phyloP scores from a whole-genome alignment of 2,888 invertebrate species.

The Lithophane leautieri region DNA sequence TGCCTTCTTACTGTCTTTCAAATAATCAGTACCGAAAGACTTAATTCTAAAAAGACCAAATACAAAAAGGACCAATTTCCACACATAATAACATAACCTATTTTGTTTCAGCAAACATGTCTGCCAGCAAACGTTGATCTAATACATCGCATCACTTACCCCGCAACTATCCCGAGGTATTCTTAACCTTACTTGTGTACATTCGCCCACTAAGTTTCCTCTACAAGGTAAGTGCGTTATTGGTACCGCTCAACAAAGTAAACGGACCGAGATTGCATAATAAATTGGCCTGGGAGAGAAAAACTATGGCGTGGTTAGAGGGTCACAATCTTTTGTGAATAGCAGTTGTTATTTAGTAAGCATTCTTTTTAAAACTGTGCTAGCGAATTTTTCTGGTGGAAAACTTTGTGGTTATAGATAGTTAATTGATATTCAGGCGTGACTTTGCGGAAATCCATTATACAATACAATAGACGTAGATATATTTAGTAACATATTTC shows the following conservation, averaged over 20 bases:
- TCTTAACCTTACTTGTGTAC: conserved; percentile 38
- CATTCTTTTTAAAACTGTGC: not conserved
- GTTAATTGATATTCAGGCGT: too few relatives aligned
- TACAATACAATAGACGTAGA: too few relatives aligned
- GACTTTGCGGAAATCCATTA: too few relatives aligned
- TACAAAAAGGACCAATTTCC: not conserved
- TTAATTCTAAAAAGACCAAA: not conserved
- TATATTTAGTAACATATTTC: too few relatives aligned
- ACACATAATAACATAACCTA: conserved; percentile 6
- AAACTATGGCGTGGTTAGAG: conserved; percentile 35
- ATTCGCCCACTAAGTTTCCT: conserved; percentile 35
- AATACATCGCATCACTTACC: conserved; percentile 53
- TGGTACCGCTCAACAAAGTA: conserved; percentile 43
- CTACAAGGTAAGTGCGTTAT: conserved; percentile 45
- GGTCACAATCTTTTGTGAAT: conserved; percentile 38
- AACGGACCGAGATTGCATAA: conserved; percentile 57
- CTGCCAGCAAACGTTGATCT: conserved; percentile 38
- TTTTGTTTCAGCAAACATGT: conserved; percentile 25
- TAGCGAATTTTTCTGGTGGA: not conserved
- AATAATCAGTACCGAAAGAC: not conserved
- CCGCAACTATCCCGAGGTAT: conserved; percentile 42
- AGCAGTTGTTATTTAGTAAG: conserved; percentile 1
- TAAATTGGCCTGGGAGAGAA: conserved; percentile 51
- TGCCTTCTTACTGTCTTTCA: too few relatives aligned
- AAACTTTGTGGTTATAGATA: not conserved